A percentile compares a stretch with the other conserved stretches of the same genome.
Evolutionary conservation across 2,797 vertebrate genomes (phyloP).

Genomic region (Crenuchus spilurus): DNA sequence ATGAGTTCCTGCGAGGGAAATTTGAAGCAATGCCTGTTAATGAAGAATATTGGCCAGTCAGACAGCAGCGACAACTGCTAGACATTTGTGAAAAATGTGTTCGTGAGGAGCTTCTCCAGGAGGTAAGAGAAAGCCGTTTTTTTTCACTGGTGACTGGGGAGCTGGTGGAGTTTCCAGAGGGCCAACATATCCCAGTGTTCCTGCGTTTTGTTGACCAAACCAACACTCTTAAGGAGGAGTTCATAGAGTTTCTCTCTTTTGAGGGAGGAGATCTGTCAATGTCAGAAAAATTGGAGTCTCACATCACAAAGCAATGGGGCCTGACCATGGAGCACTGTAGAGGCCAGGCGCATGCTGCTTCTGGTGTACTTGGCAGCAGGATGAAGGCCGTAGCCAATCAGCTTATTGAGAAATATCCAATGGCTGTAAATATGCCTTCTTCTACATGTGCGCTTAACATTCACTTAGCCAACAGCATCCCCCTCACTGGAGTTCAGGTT

Average conservation of each 20-base stretch:
- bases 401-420: constrained; percentile 90
- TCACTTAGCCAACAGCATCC: constrained; percentile 89
- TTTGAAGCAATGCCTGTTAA: constrained; percentile 89
- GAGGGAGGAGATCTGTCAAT: constrained; percentile 80
- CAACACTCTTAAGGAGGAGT: constrained; percentile 89
- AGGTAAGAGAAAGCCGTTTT: constrained; percentile 89
- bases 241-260: constrained; percentile 88
- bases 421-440: constrained; percentile 86
- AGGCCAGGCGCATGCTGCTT: constrained; percentile 90
- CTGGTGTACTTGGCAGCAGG: constrained; percentile 86
- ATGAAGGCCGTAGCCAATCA: constrained; percentile 90
- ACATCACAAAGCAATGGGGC: constrained; percentile 90
- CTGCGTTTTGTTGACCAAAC: constrained; percentile 91
- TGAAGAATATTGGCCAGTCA: constrained; percentile 82
- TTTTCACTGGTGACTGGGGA: constrained; percentile 91
- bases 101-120: constrained; percentile 89
- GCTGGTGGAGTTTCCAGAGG: constrained; percentile 82
- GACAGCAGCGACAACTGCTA: constrained; percentile 87
- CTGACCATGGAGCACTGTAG: constrained; percentile 94
- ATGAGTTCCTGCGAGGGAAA: constrained; percentile 84
- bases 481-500: constrained; percentile 85
- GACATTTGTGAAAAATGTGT: constrained; percentile 91
- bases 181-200: constrained; percentile 86
- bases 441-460: constrained; percentile 89
- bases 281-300: constrained; percentile 84